phyloP scores from a whole-genome alignment of 2,888 invertebrate genomes.

The Pollenia amentaria region DNA sequence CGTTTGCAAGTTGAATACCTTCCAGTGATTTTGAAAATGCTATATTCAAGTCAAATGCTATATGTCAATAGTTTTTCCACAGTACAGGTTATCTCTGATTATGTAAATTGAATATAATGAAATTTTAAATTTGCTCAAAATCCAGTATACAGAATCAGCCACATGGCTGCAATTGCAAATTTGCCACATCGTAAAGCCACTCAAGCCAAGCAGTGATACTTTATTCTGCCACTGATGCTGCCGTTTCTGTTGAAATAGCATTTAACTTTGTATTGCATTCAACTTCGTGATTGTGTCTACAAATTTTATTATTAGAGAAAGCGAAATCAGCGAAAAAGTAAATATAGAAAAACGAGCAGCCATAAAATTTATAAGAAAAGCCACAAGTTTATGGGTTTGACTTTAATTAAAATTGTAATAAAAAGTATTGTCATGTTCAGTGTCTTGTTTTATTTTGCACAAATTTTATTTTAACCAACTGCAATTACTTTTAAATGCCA shows the following conservation, averaged over 20 bases:
- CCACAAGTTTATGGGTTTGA: conserved; percentile 25
- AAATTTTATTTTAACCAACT: conserved; percentile 20
- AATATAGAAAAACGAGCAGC: conserved; percentile 6
- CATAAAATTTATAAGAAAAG: conserved; percentile 1
- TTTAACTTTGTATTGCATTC: conserved; percentile 34
- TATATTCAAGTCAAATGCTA: background rate
- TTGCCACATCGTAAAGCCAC: conserved; percentile 8
- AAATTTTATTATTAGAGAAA: background rate
- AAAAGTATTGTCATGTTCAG: conserved; percentile 39
- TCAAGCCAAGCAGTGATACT: background rate
- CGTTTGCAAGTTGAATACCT: conserved; percentile 24
- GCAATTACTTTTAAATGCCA: conserved; percentile 20
- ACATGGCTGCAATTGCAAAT: conserved; percentile 20
- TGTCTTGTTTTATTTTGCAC: conserved; percentile 20
- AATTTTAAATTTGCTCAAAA: conserved; percentile 35
- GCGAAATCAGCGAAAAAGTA: background rate
- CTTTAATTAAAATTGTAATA: conserved; percentile 53
- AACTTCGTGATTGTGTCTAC: background rate
- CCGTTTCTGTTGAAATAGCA: background rate
- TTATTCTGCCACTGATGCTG: background rate
- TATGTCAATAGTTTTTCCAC: background rate
- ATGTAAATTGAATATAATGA: conserved; percentile 67
- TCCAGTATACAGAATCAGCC: background rate
- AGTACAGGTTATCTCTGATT: conserved; percentile 49
- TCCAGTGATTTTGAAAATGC: conserved; percentile 26